Conservation (phyloP, 2,888 invertebrate species). For the Cotesia congregata region DNA sequence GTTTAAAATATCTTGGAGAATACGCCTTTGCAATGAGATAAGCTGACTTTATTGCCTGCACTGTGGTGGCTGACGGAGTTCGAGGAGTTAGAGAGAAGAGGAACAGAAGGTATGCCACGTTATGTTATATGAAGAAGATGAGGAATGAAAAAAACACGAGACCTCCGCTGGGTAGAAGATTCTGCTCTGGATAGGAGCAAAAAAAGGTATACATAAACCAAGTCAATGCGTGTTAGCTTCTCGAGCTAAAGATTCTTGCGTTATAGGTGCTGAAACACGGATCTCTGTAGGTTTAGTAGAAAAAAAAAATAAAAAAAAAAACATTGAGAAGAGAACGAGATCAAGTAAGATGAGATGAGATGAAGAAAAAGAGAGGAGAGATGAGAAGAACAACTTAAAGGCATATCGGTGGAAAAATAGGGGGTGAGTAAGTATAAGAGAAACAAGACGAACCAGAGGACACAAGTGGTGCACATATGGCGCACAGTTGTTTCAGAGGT, state of each 20-base stretch:
- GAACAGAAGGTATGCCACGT: conserved; percentile 35
- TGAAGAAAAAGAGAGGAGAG: conserved; percentile 36
- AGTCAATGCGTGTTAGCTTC: conserved; percentile 29
- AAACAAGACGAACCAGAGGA: conserved; percentile 47
- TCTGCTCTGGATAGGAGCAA: conserved; percentile 24
- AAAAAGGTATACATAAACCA: conserved; percentile 24
- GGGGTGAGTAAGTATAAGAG: conserved; percentile 46
- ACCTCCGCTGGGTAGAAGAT: conserved; percentile 34
- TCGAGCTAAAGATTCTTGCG: conserved; percentile 20
- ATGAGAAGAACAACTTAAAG: conserved; percentile 29
- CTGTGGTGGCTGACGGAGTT: conserved; percentile 19
- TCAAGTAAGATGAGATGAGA: not conserved
- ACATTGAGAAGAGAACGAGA: conserved; percentile 9
- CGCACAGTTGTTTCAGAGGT: conserved; percentile 70
- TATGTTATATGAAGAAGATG: conserved; percentile 38
- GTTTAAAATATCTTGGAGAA: conserved; percentile 17
- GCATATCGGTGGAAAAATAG: conserved; percentile 25
- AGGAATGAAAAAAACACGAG: conserved; percentile 33
- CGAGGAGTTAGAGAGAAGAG: conserved; percentile 25
- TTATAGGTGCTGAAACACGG: conserved; percentile 41
- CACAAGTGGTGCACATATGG: conserved; percentile 70
- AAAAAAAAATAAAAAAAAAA: conserved; percentile 35
- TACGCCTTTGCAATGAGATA: conserved; percentile 29
- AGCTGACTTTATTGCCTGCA: conserved; percentile 37
- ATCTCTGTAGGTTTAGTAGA: conserved; percentile 27